Evolutionary conservation across 2,113 vertebrate genomes (phyloP).

Genomic region (Mus spicilegus): DNA sequence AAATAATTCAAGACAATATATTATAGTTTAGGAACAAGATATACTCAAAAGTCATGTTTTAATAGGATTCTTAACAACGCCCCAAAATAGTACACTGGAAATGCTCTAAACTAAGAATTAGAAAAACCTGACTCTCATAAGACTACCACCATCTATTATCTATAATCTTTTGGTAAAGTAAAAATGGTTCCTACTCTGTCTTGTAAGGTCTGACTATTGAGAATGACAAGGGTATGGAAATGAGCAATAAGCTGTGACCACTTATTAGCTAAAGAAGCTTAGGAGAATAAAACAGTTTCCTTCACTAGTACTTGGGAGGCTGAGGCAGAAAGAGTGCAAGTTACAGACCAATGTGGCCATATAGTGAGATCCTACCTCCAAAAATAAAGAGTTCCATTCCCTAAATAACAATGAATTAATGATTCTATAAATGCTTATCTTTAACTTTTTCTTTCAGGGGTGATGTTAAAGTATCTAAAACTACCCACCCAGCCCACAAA

Average conservation of each 20-base stretch:
- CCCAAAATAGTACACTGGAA: background rate
- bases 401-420: constrained; percentile 16
- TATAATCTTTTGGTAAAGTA: constrained; percentile 9
- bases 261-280: background rate
- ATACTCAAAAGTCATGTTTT: constrained; percentile 18
- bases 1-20: constrained; percentile 43
- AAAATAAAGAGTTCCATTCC: background rate
- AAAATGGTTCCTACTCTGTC: background rate
- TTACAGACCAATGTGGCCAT: background rate
- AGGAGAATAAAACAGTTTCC: constrained; percentile 9
- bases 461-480: constrained; percentile 34
- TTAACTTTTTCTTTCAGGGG: constrained; percentile 39
- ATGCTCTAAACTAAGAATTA: background rate
- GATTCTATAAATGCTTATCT: constrained; percentile 32
- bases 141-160: background rate
- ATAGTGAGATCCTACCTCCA: background rate
- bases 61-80: background rate
- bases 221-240: background rate
- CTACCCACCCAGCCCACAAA: background rate
- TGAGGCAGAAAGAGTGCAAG: background rate
- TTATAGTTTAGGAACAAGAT: background rate
- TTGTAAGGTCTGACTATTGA: background rate
- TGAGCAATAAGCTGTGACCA: background rate
- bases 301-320: background rate
- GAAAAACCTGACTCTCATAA: background rate